These are phyloP conservation scores for Temnopleurus reevesii DNA, from an alignment of 53 echinoderm and acorn worm species.

Conservation along the genomic window DNA sequence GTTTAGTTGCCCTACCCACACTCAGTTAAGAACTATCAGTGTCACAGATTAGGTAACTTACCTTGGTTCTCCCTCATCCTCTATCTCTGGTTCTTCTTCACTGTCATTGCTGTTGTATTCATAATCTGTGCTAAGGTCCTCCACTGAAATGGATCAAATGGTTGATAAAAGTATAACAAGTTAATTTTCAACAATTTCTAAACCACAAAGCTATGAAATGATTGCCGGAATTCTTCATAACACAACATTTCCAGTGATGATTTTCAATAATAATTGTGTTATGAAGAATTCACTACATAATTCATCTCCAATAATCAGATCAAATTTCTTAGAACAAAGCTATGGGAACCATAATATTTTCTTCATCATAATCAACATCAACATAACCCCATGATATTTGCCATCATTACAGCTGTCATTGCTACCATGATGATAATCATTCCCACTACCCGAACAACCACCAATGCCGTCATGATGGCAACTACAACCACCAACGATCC, in stretches of 20 bases:
- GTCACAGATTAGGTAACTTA: too few species aligned
- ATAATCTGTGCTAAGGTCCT: conserved; percentile 91
- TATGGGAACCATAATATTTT: too few species aligned
- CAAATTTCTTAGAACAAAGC: too few species aligned
- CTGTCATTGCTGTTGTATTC: conserved; percentile 98
- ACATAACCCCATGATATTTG: not conserved
- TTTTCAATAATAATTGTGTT: too few species aligned
- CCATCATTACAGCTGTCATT: not conserved
- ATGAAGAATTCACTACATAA: too few species aligned
- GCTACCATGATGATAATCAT: conserved; percentile 8
- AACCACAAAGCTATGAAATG: too few species aligned
- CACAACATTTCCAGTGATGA: too few species aligned
- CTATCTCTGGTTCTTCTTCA: conserved; percentile 90
- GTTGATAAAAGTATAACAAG: too few species aligned
- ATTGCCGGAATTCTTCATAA: too few species aligned
- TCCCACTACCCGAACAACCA: not conserved
- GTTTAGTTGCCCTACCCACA: too few species aligned
- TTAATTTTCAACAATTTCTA: not conserved
- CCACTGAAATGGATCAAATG: conserved; percentile 65
- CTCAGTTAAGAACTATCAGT: too few species aligned
- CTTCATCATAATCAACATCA: conserved; percentile 38
- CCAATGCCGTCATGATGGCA: not conserved
- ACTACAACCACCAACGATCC: not conserved
- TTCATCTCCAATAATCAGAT: too few species aligned
- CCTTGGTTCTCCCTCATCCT: conserved; percentile 99